phyloP scores from a whole-genome alignment of 23 tunicate species.

The Trididemnum miniatum region DNA sequence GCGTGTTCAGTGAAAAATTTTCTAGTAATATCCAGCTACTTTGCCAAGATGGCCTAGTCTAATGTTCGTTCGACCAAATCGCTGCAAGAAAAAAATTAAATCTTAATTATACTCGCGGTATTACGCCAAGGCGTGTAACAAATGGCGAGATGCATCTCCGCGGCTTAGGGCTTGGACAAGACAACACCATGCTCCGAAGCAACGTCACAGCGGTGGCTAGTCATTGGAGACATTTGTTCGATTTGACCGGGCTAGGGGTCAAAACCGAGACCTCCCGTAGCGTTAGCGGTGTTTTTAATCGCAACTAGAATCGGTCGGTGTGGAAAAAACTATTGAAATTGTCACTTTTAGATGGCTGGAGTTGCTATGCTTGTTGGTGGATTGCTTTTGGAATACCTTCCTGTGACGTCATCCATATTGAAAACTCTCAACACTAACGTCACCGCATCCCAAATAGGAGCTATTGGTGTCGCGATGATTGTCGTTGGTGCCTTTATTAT shows the following conservation, averaged over 20 bases:
- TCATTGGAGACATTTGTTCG: neutral
- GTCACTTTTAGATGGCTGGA: constrained; percentile 56
- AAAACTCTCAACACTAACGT: constrained; percentile 7
- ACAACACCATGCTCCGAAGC: no score
- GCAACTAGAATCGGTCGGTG: no score
- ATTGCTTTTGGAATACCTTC: constrained; percentile 35
- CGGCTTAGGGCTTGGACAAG: neutral
- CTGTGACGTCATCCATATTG: constrained; percentile 11
- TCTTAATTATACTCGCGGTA: neutral
- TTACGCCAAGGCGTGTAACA: neutral
- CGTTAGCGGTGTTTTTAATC: no score
- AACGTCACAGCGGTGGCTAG: neutral
- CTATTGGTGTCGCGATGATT: constrained; percentile 38
- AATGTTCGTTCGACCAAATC: no score
- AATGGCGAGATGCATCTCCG: neutral
- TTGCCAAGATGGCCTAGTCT: no score
- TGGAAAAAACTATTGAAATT: no score
- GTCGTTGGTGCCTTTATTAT: constrained; percentile 51
- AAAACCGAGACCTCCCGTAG: neutral
- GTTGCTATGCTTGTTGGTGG: constrained; percentile 50
- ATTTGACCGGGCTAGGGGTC: neutral
- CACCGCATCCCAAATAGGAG: constrained; percentile 40
- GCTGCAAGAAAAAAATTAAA: no score
- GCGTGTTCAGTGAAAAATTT: no score
- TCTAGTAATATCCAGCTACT: no score